These are phyloP conservation scores for Tenodera sinensis DNA, from an alignment of 2,888 invertebrate genomes.

Conservation along the genomic window DNA sequence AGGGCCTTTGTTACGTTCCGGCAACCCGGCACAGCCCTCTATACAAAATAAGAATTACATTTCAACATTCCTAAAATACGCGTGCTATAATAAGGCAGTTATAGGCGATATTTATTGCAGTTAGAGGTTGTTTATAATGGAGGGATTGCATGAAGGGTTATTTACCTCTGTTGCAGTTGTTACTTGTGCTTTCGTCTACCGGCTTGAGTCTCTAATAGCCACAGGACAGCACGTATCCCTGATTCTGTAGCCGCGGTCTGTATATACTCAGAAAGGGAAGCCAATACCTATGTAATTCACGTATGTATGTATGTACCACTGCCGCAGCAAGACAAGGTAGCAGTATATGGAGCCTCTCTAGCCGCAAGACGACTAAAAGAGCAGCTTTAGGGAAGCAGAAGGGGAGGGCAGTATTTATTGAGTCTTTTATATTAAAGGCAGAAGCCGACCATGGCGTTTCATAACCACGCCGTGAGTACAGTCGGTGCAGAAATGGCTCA, in stretches of 20 bases:
- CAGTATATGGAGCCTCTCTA: background rate
- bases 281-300: background rate
- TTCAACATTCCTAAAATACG: too few species aligned
- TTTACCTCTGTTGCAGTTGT: too few species aligned
- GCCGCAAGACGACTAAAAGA: background rate
- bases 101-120: too few species aligned
- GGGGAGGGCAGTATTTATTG: constrained; percentile 11
- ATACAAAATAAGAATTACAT: too few species aligned
- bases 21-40: too few species aligned
- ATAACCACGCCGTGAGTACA: constrained; percentile 2
- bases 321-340: background rate
- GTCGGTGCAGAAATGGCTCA: background rate
- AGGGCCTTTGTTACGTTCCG: too few species aligned
- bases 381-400: background rate
- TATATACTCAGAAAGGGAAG: background rate
- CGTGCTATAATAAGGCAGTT: too few species aligned
- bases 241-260: background rate
- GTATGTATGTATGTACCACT: background rate
- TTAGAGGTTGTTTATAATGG: too few species aligned
- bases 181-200: background rate
- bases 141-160: too few species aligned
- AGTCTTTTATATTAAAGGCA: constrained; percentile 21
- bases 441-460: constrained; percentile 5
- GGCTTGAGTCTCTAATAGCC: background rate
- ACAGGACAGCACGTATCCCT: too few species aligned